phyloP scores from a whole-genome alignment of 2,113 vertebrate species.

The Cephalopholis sonnerati region DNA sequence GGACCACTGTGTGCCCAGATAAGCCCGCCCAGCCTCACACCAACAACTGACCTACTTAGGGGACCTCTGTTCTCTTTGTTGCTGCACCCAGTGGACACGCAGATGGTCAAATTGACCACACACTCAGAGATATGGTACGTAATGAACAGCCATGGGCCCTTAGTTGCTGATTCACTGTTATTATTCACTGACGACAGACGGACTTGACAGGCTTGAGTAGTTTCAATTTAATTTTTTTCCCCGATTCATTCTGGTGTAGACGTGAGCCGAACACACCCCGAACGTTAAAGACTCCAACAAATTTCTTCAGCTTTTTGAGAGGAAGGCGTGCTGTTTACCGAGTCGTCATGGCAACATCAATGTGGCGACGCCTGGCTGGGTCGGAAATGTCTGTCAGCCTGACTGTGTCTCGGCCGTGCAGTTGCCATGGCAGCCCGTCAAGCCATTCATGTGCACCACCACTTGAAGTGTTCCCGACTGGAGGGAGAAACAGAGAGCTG shows the following conservation, averaged over 20 bases:
- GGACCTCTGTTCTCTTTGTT: slow-evolving; percentile 64
- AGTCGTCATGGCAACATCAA: slow-evolving; percentile 70
- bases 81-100: slow-evolving; percentile 36
- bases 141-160: not conserved
- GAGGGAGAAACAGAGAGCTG: slow-evolving; percentile 41
- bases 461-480: slow-evolving; percentile 65
- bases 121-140: not conserved
- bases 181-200: not conserved
- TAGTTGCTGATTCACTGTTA: not conserved
- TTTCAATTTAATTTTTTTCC: not conserved
- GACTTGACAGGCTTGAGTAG: not conserved
- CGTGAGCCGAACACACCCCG: not conserved
- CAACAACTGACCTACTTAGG: slow-evolving; percentile 78
- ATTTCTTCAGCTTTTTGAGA: slow-evolving; percentile 41
- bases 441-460: slow-evolving; percentile 74
- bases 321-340: slow-evolving; percentile 68
- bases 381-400: slow-evolving; percentile 73
- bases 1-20: slow-evolving; percentile 72
- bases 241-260: not conserved
- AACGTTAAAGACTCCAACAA: not conserved
- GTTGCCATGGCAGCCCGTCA: slow-evolving; percentile 76
- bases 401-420: slow-evolving; percentile 62
- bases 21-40: slow-evolving; percentile 68
- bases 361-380: slow-evolving; percentile 56
- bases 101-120: slow-evolving; percentile 47